Base-by-base conservation (phyloP, 1,140 invertebrate genomes). In the Pseudachorutes palmiensis region DNA sequence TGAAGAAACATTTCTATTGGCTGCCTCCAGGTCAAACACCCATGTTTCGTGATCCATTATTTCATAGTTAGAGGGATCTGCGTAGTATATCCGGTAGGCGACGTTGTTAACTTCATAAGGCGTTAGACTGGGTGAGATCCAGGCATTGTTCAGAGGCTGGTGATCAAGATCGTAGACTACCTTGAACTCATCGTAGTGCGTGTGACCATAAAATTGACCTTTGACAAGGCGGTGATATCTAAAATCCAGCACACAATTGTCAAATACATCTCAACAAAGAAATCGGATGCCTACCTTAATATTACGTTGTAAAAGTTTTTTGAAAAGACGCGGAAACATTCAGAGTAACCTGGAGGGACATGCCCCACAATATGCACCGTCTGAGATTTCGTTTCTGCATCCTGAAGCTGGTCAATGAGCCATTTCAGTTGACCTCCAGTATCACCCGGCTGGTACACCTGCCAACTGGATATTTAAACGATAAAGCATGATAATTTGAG, bases 361-460 rank as follows among this genome's bases (percentile, higher is more conserved):
- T 74, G 72, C n/a, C 72, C 72, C 24, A 74, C 63, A 41, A 71
- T 69, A 41, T 74, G 72, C 0, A 70, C 72, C 1, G 59, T 68
- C 55, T 74, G 31, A 1, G 51, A 48, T 19, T 68, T 2, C 5
- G 16, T 29, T 48, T 71, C 68, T 57, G 69, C 48, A 24, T 55
- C 19, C 48, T 69, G 30, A 55, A 32, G 26, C 57, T 68, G 28
- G 28, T 65, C 61, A 30, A 55, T 55, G 14, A 70, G 60, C 63
- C 70, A 71, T 22, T 66, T 30, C 29, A 73, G 60, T 45, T 64
- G 36, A 60, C 48, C 62, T 67, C 67, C 70, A 1, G 64, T 68
- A 74, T 87, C 85, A 49, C 77, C 69, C 9, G 84, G 82, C 49
- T 84, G 77, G 63, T 84, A 83, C 1, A 83, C 76, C 60, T 86